phyloP scores from a whole-genome alignment of 2,113 vertebrate species.

The Girardinichthys multiradiatus region DNA sequence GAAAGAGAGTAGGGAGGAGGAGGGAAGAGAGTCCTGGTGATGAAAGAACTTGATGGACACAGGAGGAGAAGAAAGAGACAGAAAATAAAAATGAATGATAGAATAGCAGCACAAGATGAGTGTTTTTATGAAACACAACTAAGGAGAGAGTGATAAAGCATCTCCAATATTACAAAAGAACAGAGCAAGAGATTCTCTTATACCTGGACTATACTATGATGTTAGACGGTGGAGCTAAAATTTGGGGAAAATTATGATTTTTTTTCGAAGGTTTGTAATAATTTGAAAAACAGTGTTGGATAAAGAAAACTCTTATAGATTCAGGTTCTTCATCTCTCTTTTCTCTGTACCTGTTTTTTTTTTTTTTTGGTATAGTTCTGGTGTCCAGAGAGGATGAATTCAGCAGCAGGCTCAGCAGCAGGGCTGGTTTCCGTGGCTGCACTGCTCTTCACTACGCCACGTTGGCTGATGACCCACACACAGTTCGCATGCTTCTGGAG shows the following conservation, averaged over 20 bases:
- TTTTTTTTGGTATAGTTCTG: constrained; percentile 86
- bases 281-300: constrained; percentile 31
- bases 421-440: constrained; percentile 92
- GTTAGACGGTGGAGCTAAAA: constrained; percentile 41
- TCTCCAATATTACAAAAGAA: constrained; percentile 49
- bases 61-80: constrained; percentile 61
- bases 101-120: constrained; percentile 66
- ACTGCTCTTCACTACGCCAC: constrained; percentile 92
- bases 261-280: constrained; percentile 39
- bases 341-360: neutral
- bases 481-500: constrained; percentile 85
- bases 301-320: constrained; percentile 11
- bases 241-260: constrained; percentile 54
- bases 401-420: constrained; percentile 90
- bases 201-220: constrained; percentile 32
- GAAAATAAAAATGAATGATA: constrained; percentile 64
- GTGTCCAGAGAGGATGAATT: constrained; percentile 95
- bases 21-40: constrained; percentile 53
- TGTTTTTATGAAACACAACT: constrained; percentile 68
- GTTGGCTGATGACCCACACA: constrained; percentile 85
- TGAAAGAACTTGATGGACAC: constrained; percentile 71
- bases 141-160: constrained; percentile 64
- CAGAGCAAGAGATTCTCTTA: constrained; percentile 30
- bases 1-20: constrained; percentile 39
- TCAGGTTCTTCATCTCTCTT: neutral